Conservation (phyloP, 2,113 vertebrate genomes). For the Pyxicephalus adspersus region DNA sequence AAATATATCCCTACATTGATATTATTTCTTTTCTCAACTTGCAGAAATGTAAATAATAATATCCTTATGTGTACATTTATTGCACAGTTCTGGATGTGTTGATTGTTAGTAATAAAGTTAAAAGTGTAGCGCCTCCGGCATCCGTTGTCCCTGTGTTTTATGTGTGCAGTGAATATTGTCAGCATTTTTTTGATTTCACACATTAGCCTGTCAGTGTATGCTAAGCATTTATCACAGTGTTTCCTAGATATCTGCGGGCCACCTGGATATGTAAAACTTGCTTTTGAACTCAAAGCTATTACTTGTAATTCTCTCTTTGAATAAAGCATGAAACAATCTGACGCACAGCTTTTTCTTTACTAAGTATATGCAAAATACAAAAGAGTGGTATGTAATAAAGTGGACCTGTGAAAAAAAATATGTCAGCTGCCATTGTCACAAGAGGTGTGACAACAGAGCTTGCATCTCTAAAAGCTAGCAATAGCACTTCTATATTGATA, state of each 20-base stretch:
- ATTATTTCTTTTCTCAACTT: too few relatives aligned
- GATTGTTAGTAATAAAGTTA: too few relatives aligned
- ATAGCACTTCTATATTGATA: too few relatives aligned
- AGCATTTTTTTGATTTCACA: slow-evolving; percentile 21
- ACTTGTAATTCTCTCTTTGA: slow-evolving; percentile 17
- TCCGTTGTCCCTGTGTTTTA: neutral
- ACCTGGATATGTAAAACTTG: slow-evolving; percentile 25
- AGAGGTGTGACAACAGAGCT: too few relatives aligned
- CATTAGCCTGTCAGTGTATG: slow-evolving; percentile 10
- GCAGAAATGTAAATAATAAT: too few relatives aligned
- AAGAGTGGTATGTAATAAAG: neutral
- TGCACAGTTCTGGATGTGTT: neutral
- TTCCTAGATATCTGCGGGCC: slow-evolving; percentile 11
- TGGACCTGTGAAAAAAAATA: too few relatives aligned
- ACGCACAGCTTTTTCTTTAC: neutral
- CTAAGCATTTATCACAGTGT: neutral
- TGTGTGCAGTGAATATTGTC: neutral
- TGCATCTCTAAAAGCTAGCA: too few relatives aligned
- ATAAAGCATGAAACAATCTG: slow-evolving; percentile 1
- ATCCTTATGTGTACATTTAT: neutral
- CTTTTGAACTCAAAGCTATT: slow-evolving; percentile 31
- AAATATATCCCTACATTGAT: too few relatives aligned
- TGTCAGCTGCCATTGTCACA: too few relatives aligned
- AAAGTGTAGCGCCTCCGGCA: too few relatives aligned
- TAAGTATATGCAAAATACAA: neutral